These are phyloP conservation scores for Arctocebus calabarensis DNA, from an alignment of 2,797 vertebrate species.

Conservation along the genomic window DNA sequence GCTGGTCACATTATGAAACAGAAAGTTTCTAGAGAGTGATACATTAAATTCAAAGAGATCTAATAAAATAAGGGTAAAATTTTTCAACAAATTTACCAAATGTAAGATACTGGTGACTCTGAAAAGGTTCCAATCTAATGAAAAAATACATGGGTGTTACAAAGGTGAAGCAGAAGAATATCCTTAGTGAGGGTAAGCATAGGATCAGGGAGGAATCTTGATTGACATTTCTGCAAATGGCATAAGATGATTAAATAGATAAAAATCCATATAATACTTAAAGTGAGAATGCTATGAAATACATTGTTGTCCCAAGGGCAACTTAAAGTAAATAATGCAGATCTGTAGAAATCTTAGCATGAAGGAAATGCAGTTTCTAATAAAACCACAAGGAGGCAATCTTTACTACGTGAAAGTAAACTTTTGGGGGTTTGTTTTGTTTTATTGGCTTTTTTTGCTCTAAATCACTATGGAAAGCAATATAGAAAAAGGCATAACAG, in stretches of 20 bases:
- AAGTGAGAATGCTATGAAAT: conserved; percentile 25
- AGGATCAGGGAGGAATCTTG: background rate
- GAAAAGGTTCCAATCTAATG: background rate
- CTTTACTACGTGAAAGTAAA: background rate
- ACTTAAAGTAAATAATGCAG: background rate
- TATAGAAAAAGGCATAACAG: background rate
- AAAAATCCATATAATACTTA: background rate
- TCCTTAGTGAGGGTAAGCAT: background rate
- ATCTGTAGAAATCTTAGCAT: background rate
- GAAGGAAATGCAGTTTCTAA: background rate
- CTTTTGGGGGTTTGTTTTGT: background rate
- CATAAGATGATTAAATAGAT: conserved; percentile 11
- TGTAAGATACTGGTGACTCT: background rate
- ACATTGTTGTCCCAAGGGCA: background rate
- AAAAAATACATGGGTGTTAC: background rate
- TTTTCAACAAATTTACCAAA: background rate
- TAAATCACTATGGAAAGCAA: background rate
- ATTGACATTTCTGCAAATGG: background rate
- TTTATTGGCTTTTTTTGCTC: background rate
- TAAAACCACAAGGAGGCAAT: conserved; percentile 32
- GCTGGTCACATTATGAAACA: background rate
- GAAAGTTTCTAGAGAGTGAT: background rate
- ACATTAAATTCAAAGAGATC: background rate
- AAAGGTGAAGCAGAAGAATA: background rate
- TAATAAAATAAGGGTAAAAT: conserved; percentile 30